A percentile compares a stretch with the other conserved stretches of the same genome.
phyloP scores from a whole-genome alignment of 2,888 invertebrate genomes.

The Drosophila sordidula region DNA sequence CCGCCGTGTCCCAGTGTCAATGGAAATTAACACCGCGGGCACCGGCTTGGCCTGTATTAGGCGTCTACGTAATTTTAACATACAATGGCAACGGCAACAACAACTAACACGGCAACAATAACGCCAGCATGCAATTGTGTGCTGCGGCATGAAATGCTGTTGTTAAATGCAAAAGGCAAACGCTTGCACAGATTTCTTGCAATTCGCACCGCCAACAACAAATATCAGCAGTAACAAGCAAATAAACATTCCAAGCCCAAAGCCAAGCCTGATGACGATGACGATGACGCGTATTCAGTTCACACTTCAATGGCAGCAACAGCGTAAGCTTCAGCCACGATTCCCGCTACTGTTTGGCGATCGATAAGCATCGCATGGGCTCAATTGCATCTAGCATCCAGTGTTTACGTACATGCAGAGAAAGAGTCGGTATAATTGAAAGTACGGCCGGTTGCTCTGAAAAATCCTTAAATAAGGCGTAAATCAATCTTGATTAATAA shows the following conservation, averaged over 20 bases:
- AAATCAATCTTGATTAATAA: not conserved
- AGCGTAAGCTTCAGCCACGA: slow-evolving; percentile 2
- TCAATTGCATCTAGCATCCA: slow-evolving; percentile 5
- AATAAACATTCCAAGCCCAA: slow-evolving; percentile 51
- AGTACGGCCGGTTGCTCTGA: too few species aligned
- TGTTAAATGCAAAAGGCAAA: slow-evolving; percentile 52
- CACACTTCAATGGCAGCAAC: slow-evolving; percentile 45
- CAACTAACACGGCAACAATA: slow-evolving; percentile 2
- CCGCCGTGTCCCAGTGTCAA: slow-evolving; percentile 65
- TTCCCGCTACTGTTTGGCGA: slow-evolving; percentile 31
- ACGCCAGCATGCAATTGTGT: slow-evolving; percentile 62
- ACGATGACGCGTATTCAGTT: slow-evolving; percentile 61
- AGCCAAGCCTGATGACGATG: slow-evolving; percentile 47
- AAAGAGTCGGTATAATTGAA: too few species aligned
- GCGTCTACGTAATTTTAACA: slow-evolving; percentile 79
- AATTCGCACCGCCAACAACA: slow-evolving; percentile 29
- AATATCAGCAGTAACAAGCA: slow-evolving; percentile 20
- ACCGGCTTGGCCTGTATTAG: slow-evolving; percentile 62
- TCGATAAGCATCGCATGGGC: slow-evolving; percentile 42
- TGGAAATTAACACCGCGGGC: slow-evolving; percentile 76
- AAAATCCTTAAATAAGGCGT: too few species aligned
- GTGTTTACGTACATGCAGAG: not conserved
- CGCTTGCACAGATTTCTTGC: slow-evolving; percentile 68
- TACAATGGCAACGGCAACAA: slow-evolving; percentile 66
- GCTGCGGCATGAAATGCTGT: slow-evolving; percentile 58